phyloP scores from a whole-genome alignment of 2,113 vertebrate genomes.

The Lycaon pictus region DNA sequence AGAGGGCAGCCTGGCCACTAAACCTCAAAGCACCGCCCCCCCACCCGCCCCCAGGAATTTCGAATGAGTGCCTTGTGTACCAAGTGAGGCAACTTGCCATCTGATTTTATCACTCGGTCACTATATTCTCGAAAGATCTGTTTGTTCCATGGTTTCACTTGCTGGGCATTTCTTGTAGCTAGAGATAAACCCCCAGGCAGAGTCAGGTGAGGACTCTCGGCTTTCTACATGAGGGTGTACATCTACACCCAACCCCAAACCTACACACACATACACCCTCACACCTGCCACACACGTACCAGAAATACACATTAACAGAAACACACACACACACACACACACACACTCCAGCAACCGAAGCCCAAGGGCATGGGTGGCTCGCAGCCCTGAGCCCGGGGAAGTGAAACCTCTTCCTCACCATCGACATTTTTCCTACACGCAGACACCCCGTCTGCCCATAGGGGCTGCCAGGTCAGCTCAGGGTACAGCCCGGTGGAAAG shows the following conservation, averaged over 20 bases:
- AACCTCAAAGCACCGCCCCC: not conserved
- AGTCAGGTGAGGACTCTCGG: not conserved
- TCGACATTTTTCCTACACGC: not conserved
- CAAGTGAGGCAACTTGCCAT: accelerated
- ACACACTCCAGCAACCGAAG: not conserved
- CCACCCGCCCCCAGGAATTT: not conserved
- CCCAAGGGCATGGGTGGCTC: not conserved
- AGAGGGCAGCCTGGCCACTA: not conserved
- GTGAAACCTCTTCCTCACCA: not conserved
- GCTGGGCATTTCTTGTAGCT: not conserved
- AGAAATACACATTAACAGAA: not conserved
- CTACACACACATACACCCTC: not conserved
- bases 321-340: not conserved
- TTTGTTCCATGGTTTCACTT: not conserved
- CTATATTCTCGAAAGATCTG: not conserved
- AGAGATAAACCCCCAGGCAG: not conserved
- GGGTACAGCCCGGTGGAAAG: not conserved
- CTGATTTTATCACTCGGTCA: not conserved
- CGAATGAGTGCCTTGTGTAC: not conserved
- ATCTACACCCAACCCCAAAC: not conserved
- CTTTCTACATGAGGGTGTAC: not conserved
- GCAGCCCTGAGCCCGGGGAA: not conserved
- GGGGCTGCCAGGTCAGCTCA: not conserved
- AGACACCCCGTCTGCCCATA: not conserved
- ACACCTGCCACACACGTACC: not conserved